Base-by-base conservation (phyloP, 2,888 invertebrate genomes). In the Caenorhabditis plicata region DNA sequence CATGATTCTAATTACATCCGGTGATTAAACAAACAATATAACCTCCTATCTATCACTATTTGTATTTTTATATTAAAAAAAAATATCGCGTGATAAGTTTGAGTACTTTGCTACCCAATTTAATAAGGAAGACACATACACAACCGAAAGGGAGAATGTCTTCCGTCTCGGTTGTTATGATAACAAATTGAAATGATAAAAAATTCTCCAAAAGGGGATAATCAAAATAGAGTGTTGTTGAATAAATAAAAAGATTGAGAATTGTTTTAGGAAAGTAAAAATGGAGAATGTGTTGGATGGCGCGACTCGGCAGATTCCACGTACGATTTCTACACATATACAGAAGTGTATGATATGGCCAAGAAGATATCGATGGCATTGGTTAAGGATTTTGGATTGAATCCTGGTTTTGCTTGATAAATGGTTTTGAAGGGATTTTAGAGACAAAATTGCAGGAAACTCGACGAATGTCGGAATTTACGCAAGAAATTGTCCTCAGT, bases 401-500 rank as follows among this genome's bases (percentile, higher is more conserved):
- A 43, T 9, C 74, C 76, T 44, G 63, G 71, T 71, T n/a, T n/a
- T n/a, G n/a, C n/a, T n/a, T n/a, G n/a, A n/a, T n/a, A n/a, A n/a
- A n/a, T n/a, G n/a, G n/a, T n/a, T n/a, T n/a, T n/a, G n/a, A 29
- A 40, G 31, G 13, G 27, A 17, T 33, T 5, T n/a, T 8, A 22
- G 8, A 45, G 25, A 4, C 1, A 15, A 17, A 9, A 11, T 47
- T 53, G 15, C 54, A 69, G 74, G 61, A n/a, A 74, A 78, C 52
- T 41, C 58, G 68, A 90, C 90, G 39, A 88, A 90, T 81, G 86
- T 96, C 74, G 95, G 95, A 79, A 89, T 96, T 80, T 96, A 94
- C 85, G 89, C 92, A 80, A 90, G 90, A 83, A 96, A 96, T 85
- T 91, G 91, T 81, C 91, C 92, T 9, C 94, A 96, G 57, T 80